Evolutionary conservation across 2,888 invertebrate genomes (phyloP).

Genomic region (Malacosoma neustria): DNA sequence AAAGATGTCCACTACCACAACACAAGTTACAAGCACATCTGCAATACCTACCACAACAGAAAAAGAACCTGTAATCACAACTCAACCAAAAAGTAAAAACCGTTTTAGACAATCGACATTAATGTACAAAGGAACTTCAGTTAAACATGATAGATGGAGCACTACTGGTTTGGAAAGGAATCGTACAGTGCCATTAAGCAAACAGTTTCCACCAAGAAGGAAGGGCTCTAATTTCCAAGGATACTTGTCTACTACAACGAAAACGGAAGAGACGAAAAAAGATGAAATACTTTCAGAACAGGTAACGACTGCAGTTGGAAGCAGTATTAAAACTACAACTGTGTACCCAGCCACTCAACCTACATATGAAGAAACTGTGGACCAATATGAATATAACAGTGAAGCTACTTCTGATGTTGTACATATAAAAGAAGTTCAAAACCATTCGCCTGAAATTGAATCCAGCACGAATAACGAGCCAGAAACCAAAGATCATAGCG

Average conservation of each 20-base stretch:
- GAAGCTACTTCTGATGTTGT: conserved; percentile 4
- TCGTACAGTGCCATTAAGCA: conserved; percentile 20
- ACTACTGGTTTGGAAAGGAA: conserved; percentile 25
- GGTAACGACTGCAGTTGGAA: conserved; percentile 13
- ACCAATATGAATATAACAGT: conserved; percentile 22
- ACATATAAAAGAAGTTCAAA: conserved; percentile 10
- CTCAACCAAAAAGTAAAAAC: conserved; percentile 39
- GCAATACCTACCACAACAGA: conserved; percentile 10
- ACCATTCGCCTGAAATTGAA: conserved; percentile 14
- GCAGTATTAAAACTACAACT: conserved; percentile 14
- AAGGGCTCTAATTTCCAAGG: conserved; percentile 63
- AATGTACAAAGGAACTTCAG: conserved; percentile 59
- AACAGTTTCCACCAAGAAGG: conserved; percentile 31
- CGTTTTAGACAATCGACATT: conserved; percentile 59
- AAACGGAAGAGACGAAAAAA: conserved; percentile 25
- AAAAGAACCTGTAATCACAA: conserved; percentile 18
- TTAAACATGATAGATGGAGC: conserved; percentile 62
- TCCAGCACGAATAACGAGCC: conserved; percentile 20
- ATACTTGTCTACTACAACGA: conserved; percentile 38
- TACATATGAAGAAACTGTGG: conserved; percentile 23
- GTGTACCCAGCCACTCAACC: conserved; percentile 18
- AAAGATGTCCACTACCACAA: conserved; percentile 22
- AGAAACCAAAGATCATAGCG: conserved; percentile 37
- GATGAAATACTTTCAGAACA: conserved; percentile 31
- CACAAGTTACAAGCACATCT: conserved; percentile 17